These are phyloP conservation scores for Drosophila barbarae DNA, from an alignment of 2,888 invertebrate genomes.

Conservation along the genomic window DNA sequence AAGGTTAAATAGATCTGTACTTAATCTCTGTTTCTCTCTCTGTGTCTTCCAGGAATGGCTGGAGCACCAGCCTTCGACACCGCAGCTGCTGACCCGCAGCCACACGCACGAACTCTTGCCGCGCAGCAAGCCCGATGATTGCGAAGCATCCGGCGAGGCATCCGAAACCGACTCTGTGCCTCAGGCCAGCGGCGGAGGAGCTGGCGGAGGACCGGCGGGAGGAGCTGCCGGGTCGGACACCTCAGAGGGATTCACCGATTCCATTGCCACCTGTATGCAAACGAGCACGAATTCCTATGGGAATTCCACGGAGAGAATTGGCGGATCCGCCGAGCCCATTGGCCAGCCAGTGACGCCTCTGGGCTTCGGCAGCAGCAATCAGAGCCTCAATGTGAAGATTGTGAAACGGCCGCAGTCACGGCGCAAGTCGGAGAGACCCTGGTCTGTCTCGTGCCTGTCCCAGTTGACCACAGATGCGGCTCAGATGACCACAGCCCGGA, in stretches of 20 bases:
- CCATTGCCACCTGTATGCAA: slow-evolving; percentile 85
- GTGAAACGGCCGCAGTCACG: slow-evolving; percentile 81
- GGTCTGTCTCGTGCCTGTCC: slow-evolving; percentile 93
- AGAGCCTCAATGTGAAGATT: slow-evolving; percentile 81
- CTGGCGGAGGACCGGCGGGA: slow-evolving; percentile 31
- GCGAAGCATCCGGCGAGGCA: slow-evolving; percentile 94
- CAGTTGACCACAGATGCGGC: slow-evolving; percentile 82
- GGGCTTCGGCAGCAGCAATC: slow-evolving; percentile 73
- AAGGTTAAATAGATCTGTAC: background rate
- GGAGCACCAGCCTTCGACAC: slow-evolving; percentile 77
- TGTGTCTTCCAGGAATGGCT: slow-evolving; percentile 76
- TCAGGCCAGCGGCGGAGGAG: slow-evolving; percentile 77
- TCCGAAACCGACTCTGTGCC: slow-evolving; percentile 83
- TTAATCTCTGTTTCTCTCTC: background rate
- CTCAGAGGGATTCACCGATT: slow-evolving; percentile 89
- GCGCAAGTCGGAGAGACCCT: slow-evolving; percentile 84
- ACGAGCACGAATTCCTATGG: slow-evolving; percentile 80
- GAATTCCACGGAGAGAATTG: slow-evolving; percentile 80
- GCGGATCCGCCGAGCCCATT: slow-evolving; percentile 83
- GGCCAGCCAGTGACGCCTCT: slow-evolving; percentile 48
- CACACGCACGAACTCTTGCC: slow-evolving; percentile 42
- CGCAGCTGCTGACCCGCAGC: slow-evolving; percentile 56
- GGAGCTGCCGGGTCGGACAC: slow-evolving; percentile 83
- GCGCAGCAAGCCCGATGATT: slow-evolving; percentile 79
- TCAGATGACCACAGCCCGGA: slow-evolving; percentile 76